Conservation (phyloP, 2,113 vertebrate genomes). For the Grus americana region DNA sequence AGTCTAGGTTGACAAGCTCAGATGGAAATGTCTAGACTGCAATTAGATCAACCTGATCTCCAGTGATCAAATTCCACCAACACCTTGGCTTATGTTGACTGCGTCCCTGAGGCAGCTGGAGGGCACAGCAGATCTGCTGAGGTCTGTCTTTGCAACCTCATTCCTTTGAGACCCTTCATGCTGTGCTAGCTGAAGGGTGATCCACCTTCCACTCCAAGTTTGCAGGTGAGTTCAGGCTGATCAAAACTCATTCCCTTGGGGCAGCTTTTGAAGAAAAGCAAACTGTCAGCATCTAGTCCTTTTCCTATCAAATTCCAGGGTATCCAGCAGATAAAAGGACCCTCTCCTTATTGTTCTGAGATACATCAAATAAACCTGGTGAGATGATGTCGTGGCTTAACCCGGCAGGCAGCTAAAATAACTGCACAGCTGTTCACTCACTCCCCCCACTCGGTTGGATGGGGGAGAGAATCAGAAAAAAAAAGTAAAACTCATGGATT, state of each 20-base stretch:
- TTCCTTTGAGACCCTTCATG: rapidly evolving
- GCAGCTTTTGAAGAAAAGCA: neutral
- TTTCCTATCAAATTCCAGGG: neutral
- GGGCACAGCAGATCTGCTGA: neutral
- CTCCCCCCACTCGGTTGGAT: no score
- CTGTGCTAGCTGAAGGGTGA: neutral
- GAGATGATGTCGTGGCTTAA: neutral
- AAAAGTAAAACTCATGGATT: no score
- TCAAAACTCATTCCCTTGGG: neutral
- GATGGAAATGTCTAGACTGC: neutral
- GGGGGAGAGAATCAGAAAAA: no score
- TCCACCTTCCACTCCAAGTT: neutral
- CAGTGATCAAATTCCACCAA: neutral
- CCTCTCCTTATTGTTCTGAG: neutral
- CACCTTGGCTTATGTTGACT: rapidly evolving
- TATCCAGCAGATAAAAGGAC: neutral
- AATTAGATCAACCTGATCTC: neutral
- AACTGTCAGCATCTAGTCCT: neutral
- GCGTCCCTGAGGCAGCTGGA: neutral
- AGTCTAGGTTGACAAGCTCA: neutral
- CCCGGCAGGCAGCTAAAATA: no score
- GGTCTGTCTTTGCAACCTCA: neutral
- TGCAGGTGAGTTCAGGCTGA: neutral
- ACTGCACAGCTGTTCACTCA: no score
- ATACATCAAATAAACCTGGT: neutral